These are phyloP conservation scores for Aspidoscelis tigris DNA, from an alignment of 2,113 vertebrate genomes.

Conservation along the genomic window DNA sequence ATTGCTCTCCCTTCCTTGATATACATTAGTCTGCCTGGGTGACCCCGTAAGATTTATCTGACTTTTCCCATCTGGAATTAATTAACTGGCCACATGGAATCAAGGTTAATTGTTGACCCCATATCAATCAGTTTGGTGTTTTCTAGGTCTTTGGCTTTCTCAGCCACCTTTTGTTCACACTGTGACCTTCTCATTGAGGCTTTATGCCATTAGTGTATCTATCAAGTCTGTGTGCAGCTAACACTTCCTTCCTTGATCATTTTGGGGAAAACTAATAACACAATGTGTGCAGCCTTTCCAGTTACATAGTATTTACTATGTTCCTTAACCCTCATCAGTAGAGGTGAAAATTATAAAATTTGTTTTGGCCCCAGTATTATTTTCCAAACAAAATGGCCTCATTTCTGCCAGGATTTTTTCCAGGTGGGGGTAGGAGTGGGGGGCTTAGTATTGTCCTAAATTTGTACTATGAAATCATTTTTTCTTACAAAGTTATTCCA, in stretches of 20 bases:
- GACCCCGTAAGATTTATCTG: slow-evolving; percentile 2
- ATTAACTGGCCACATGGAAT: slow-evolving; percentile 7
- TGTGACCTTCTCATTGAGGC: background rate
- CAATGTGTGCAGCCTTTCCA: background rate
- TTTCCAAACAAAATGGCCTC: no score
- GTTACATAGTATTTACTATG: background rate
- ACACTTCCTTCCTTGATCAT: slow-evolving; percentile 3
- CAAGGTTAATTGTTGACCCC: slow-evolving; percentile 28
- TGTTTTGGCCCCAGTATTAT: no score
- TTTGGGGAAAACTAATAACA: background rate
- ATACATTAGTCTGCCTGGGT: background rate
- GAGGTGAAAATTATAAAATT: no score
- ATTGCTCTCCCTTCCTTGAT: background rate
- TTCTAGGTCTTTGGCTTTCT: background rate
- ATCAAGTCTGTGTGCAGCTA: slow-evolving; percentile 1
- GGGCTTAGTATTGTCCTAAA: no score
- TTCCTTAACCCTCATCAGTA: background rate
- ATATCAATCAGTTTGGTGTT: slow-evolving; percentile 2
- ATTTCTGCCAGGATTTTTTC: background rate
- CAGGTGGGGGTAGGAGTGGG: no score
- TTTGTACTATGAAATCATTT: no score
- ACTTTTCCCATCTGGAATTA: slow-evolving; percentile 13
- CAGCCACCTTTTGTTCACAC: background rate
- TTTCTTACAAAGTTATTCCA: no score
- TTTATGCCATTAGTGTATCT: slow-evolving; percentile 7